Percentiles rank a stretch among this genome's conserved stretches.
Evolutionary conservation across 2,888 invertebrate species (phyloP).

Genomic region (Petrolisthes cinctipes): DNA sequence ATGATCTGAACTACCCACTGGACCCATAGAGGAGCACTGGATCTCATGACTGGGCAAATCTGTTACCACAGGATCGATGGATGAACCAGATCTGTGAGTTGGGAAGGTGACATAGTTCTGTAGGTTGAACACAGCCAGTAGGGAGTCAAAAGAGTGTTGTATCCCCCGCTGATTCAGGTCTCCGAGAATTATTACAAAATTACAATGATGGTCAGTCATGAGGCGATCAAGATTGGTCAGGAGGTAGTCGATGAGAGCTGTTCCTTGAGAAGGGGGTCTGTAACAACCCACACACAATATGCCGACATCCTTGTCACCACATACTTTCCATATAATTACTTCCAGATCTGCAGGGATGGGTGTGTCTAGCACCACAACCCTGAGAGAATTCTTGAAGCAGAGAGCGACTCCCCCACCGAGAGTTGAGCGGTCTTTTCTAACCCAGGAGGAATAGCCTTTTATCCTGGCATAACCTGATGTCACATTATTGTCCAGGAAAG

Average conservation of each 20-base stretch:
- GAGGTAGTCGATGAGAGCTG: background rate
- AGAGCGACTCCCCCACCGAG: background rate
- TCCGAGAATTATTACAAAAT: background rate
- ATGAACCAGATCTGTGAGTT: background rate
- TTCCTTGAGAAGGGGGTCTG: background rate
- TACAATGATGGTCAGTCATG: background rate
- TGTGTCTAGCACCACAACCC: background rate
- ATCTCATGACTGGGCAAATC: background rate
- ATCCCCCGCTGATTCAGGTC: background rate
- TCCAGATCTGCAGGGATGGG: background rate
- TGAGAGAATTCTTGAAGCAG: background rate
- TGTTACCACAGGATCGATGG: background rate
- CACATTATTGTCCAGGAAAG: background rate
- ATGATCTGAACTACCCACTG: background rate
- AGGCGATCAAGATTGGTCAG: background rate
- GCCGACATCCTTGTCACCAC: background rate
- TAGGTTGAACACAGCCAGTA: constrained; percentile 1
- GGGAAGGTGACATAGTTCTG: background rate
- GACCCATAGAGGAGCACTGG: background rate
- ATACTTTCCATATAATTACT: background rate
- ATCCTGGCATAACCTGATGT: background rate
- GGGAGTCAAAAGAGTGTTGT: background rate
- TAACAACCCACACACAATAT: background rate
- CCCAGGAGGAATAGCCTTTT: background rate
- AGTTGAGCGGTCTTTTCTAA: background rate